Conservation (phyloP, 2,113 vertebrate genomes). For the Labeo catla region DNA sequence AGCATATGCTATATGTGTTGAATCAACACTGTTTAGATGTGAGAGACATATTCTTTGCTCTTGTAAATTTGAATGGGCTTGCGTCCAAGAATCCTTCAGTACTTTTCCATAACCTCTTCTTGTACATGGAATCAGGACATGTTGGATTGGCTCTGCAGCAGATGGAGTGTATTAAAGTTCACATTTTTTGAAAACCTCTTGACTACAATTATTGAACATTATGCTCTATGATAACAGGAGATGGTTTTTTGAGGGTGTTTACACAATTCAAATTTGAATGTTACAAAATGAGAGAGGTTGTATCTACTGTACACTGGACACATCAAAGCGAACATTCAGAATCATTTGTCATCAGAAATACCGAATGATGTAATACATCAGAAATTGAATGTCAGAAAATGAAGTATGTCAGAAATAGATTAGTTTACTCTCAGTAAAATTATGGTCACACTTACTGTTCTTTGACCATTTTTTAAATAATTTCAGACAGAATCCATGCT, state of each 20-base stretch:
- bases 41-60: conserved; percentile 19
- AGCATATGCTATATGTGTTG: conserved; percentile 33
- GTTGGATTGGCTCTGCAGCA: conserved; percentile 1
- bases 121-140: not conserved
- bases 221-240: not conserved
- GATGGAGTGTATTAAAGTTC: conserved; percentile 4
- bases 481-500: not conserved
- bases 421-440: not conserved
- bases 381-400: not conserved
- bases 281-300: not conserved
- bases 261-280: not conserved
- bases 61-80: conserved; percentile 48
- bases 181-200: conserved; percentile 1
- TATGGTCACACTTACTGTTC: not conserved
- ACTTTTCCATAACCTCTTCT: conserved; percentile 38
- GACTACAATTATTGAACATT: not conserved
- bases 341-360: not conserved
- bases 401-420: not conserved
- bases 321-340: not conserved
- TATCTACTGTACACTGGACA: not conserved
- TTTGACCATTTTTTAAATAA: not conserved
- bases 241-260: not conserved
- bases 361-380: not conserved
- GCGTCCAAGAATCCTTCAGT: conserved; percentile 42
- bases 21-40: conserved; percentile 39